Base-by-base conservation (phyloP, 2,797 vertebrate species). In the Lacerta viridis region DNA sequence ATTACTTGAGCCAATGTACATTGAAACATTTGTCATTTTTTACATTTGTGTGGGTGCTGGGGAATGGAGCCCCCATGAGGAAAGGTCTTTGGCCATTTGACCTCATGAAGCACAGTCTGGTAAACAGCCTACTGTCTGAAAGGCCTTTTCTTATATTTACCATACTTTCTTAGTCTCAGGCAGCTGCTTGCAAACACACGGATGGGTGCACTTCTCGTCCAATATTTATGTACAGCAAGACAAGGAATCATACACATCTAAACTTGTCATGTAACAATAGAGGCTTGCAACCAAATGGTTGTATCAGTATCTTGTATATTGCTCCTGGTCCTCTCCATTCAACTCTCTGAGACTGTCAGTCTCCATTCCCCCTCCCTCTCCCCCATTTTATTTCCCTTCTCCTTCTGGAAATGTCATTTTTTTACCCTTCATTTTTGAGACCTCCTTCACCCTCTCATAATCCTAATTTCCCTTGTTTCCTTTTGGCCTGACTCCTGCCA, bases 1-100 rank as follows among this genome's bases (percentile, higher is more conserved):
- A 87, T 74, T 46, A 17, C 88, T 93, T 88, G 85, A 91, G 66
- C 55, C 87, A 84, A 83, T 86, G 85, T 88, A 87, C 89, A 68
- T 75, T 72, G 85, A 92, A 94, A 92, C 84, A 64, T 87, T 86
- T 78, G 80, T 82, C 46, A 80, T 76, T 6, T 83, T 88, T 59
- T 84, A 33, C 86, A 90, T 89, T 46, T 25, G 1, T 39, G 3
- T 81, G 39, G 46, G 83, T 59, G 50, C 91, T 33, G 43, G 69
- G 41, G 91, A 93, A 66, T 85, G 20, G 17, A 89, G 75, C 61
- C 85, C 88, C 68, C 15, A 59, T 33, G 50, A n/a, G 69, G 7
- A 83, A 88, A 82, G 87, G 27, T 59, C 50, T 91, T 89, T 90
- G 88, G 72, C 77, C 50, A 15, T n/a, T 92, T 0, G 3, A 71